These are phyloP conservation scores for Chanos chanos DNA, from an alignment of 2,797 vertebrate genomes.

Conservation along the genomic window DNA sequence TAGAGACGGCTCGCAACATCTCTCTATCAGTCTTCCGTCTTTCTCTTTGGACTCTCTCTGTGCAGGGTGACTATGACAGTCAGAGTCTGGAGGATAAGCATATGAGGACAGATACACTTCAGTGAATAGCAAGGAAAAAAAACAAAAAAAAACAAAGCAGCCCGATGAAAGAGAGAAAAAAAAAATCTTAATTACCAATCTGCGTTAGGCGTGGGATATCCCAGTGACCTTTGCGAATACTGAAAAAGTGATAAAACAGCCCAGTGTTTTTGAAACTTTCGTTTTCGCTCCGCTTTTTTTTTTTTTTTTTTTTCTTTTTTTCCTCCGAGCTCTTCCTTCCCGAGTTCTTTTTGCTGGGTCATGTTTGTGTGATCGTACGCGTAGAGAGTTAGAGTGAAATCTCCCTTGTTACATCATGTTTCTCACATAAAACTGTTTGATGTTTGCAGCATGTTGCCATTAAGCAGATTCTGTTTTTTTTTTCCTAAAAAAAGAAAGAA, in stretches of 20 bases:
- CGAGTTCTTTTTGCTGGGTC: neutral
- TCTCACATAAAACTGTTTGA: conserved; percentile 26
- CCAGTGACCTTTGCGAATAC: conserved; percentile 51
- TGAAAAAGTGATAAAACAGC: conserved; percentile 50
- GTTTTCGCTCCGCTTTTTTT: conserved; percentile 49
- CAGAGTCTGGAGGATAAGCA: conserved; percentile 56
- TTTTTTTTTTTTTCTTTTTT: neutral
- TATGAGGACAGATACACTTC: conserved; percentile 42
- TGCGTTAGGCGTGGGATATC: conserved; percentile 54
- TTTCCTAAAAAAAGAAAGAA: too few species aligned
- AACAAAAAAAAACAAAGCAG: conserved; percentile 59
- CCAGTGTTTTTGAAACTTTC: conserved; percentile 53
- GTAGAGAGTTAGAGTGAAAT: conserved; percentile 55
- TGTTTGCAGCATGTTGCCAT: conserved; percentile 22
- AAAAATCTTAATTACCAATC: conserved; percentile 72
- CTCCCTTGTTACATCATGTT: conserved; percentile 58
- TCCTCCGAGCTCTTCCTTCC: neutral
- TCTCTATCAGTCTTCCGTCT: conserved; percentile 31
- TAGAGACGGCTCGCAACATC: conserved; percentile 32
- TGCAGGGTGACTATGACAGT: conserved; percentile 63
- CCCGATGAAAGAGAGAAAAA: conserved; percentile 65
- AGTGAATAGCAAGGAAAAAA: conserved; percentile 28
- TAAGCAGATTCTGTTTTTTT: conserved; percentile 3
- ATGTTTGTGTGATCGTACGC: conserved; percentile 32
- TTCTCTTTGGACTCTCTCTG: conserved; percentile 51